phyloP scores from a whole-genome alignment of 2,888 invertebrate genomes.

The Eugnorisma glareosa region DNA sequence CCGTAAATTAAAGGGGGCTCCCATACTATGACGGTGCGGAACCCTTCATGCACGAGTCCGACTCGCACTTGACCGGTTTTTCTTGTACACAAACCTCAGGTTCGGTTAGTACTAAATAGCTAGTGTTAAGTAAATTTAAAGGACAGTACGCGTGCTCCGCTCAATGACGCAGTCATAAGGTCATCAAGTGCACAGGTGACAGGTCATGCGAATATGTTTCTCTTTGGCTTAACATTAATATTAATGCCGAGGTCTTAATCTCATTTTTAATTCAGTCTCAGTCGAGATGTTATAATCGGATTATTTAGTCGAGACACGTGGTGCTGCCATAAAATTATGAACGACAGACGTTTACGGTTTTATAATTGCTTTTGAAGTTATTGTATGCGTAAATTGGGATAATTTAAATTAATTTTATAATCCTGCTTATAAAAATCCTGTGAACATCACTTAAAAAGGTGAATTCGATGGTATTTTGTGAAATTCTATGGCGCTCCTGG shows the following conservation, averaged over 20 bases:
- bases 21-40: too few species aligned
- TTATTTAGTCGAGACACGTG: slow-evolving; percentile 43
- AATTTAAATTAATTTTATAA: slow-evolving; percentile 25
- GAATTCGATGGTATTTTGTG: background rate
- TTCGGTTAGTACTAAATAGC: too few species aligned
- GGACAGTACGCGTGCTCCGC: background rate
- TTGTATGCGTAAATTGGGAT: slow-evolving; percentile 10
- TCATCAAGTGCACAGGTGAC: background rate
- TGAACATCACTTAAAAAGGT: background rate
- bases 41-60: too few species aligned
- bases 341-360: slow-evolving; percentile 28
- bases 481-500: background rate
- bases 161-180: background rate
- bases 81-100: too few species aligned
- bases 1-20: too few species aligned
- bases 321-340: slow-evolving; percentile 34
- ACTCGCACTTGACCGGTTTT: too few species aligned
- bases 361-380: slow-evolving; percentile 32
- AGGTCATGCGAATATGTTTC: background rate
- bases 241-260: slow-evolving; percentile 32
- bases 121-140: background rate
- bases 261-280: slow-evolving; percentile 55
- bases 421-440: slow-evolving; percentile 5
- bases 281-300: slow-evolving; percentile 47
- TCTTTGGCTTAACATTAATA: slow-evolving; percentile 40